phyloP scores from a whole-genome alignment of 2,113 vertebrate species.

The Bubo scandiacus region DNA sequence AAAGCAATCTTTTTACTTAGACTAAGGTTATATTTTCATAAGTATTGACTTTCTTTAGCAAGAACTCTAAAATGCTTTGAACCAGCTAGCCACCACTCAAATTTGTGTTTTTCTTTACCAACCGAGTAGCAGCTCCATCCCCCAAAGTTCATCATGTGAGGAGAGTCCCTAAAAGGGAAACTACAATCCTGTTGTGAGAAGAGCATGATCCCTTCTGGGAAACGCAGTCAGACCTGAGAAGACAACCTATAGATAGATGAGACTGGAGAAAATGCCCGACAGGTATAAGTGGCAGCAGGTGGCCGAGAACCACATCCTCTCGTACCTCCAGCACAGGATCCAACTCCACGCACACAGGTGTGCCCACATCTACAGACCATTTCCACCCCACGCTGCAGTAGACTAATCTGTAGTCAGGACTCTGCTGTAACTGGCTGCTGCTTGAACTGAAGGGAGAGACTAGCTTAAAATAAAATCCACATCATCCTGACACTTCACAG shows the following conservation, averaged over 20 bases:
- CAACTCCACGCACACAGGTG: no score
- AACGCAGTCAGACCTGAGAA: neutral
- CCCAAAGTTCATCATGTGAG: neutral
- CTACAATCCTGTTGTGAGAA: neutral
- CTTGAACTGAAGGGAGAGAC: neutral
- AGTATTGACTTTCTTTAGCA: neutral
- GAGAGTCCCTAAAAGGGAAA: neutral
- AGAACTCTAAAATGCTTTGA: neutral
- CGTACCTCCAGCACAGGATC: neutral
- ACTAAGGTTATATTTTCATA: neutral
- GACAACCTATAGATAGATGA: neutral
- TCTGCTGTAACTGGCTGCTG: neutral
- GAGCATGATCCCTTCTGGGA: neutral
- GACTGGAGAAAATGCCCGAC: neutral
- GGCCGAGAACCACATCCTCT: neutral
- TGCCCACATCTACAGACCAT: neutral
- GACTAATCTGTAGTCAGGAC: neutral
- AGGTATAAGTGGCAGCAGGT: neutral
- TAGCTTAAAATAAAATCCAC: neutral
- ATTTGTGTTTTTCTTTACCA: neutral
- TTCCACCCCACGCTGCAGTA: neutral
- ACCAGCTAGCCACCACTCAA: neutral
- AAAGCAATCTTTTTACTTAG: neutral
- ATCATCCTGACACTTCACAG: neutral
- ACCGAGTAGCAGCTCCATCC: neutral